Evolutionary conservation across 1,140 invertebrate species (phyloP).

Genomic region (Anthonomus grandis): DNA sequence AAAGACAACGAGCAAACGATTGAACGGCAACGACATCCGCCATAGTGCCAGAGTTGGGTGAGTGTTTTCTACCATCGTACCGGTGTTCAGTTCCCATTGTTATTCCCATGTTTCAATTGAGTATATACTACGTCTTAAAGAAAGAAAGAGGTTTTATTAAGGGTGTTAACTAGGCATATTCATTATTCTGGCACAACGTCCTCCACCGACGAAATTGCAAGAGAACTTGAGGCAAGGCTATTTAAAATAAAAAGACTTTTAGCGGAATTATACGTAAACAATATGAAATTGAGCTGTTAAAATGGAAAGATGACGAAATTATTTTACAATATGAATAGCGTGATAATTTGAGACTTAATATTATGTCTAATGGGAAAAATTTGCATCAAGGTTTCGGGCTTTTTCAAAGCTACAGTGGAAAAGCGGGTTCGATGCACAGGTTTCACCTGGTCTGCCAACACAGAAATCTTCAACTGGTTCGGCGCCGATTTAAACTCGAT

Average conservation of each 20-base stretch:
- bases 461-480: too few species aligned
- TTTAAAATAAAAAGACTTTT: background rate
- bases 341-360: too few species aligned
- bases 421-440: background rate
- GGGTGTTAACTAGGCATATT: background rate
- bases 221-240: too few species aligned
- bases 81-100: too few species aligned
- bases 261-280: background rate
- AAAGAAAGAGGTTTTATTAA: too few species aligned
- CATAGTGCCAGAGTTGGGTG: too few species aligned
- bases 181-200: background rate
- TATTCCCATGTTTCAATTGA: too few species aligned
- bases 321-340: background rate
- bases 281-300: background rate
- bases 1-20: too few species aligned
- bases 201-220: background rate
- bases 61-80: too few species aligned
- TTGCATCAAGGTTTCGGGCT: background rate
- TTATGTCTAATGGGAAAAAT: background rate
- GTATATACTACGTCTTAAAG: too few species aligned
- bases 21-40: too few species aligned
- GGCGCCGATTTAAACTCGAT: background rate
- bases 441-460: background rate
- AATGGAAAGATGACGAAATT: background rate
- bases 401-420: background rate